phyloP scores from a whole-genome alignment of 37 sponge, comb jelly and placozoan genomes.

The Crambe crambe region DNA sequence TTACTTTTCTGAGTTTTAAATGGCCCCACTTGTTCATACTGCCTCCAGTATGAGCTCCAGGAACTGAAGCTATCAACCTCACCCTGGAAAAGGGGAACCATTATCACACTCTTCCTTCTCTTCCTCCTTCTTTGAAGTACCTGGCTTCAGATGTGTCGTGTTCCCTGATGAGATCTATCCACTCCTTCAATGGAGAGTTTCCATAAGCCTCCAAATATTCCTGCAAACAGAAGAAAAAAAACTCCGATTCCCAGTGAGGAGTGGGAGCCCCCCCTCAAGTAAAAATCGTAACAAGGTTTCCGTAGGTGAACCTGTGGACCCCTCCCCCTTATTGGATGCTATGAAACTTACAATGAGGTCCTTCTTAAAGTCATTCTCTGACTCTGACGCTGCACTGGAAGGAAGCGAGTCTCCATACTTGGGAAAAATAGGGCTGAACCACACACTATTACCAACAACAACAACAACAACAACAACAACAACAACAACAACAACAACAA shows the following conservation, averaged over 20 bases:
- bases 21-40: constrained; percentile 85
- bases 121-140: constrained; percentile 27
- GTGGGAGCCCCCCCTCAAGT: background rate
- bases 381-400: background rate
- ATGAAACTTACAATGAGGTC: constrained; percentile 56
- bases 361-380: constrained; percentile 35
- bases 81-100: too few relatives aligned
- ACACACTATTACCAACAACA: constrained; percentile 41
- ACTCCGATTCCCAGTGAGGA: too few relatives aligned
- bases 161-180: constrained; percentile 52
- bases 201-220: constrained; percentile 70
- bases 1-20: constrained; percentile 74
- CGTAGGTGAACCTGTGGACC: background rate
- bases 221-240: constrained; percentile 22
- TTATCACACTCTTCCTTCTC: too few relatives aligned
- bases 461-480: background rate
- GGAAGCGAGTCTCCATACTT: background rate
- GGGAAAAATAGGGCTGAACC: constrained; percentile 91
- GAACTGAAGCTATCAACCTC: constrained; percentile 86
- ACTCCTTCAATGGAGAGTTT: constrained; percentile 53
- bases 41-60: constrained; percentile 74
- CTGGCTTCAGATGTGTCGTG: constrained; percentile 65
- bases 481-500: background rate
- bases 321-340: background rate
- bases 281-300: too few relatives aligned